Conservation (phyloP, 2,797 vertebrate genomes). For the Ctenopoma multispine region DNA sequence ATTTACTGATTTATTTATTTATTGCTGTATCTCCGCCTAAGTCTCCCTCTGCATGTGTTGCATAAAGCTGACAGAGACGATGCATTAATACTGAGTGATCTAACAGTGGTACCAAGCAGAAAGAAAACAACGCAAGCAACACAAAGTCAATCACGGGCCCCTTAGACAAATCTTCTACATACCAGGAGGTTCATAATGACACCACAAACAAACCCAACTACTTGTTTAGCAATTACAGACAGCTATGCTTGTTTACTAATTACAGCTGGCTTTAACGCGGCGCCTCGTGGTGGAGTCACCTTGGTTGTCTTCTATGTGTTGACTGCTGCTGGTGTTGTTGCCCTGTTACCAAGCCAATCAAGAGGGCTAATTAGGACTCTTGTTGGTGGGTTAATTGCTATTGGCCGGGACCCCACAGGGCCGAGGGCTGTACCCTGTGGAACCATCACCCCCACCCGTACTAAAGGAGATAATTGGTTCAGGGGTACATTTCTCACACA, state of each 20-base stretch:
- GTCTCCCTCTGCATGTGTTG: conserved; percentile 28
- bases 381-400: conserved; percentile 83
- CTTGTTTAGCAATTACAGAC: conserved; percentile 73
- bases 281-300: conserved; percentile 46
- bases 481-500: conserved; percentile 28
- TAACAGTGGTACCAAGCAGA: conserved; percentile 27
- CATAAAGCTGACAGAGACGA: conserved; percentile 29
- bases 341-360: conserved; percentile 78
- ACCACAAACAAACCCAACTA: conserved; percentile 59
- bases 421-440: conserved; percentile 68
- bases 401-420: conserved; percentile 78
- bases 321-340: conserved; percentile 41
- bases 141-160: conserved; percentile 34
- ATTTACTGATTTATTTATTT: conserved; percentile 41
- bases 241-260: conserved; percentile 65
- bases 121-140: conserved; percentile 43
- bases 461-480: conserved; percentile 78
- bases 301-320: conserved; percentile 50
- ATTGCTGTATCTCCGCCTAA: conserved; percentile 2
- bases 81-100: conserved; percentile 45
- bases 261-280: conserved; percentile 58
- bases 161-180: conserved; percentile 55
- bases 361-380: conserved; percentile 83
- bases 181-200: conserved; percentile 59
- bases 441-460: conserved; percentile 49